Evolutionary conservation across 2,113 vertebrate species (phyloP).

Genomic region (Sturnus vulgaris): DNA sequence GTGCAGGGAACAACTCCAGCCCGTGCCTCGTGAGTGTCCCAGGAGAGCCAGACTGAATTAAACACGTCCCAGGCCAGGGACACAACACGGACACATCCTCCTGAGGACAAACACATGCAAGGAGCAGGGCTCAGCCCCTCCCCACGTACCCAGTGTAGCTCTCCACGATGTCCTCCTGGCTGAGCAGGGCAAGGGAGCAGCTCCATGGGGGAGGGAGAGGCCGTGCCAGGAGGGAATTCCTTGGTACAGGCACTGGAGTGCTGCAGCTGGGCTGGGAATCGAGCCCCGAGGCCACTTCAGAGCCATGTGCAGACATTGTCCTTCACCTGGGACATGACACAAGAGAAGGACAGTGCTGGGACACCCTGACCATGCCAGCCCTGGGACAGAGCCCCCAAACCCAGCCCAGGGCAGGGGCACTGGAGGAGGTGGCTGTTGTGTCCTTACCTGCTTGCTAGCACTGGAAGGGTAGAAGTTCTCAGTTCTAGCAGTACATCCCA

Average conservation of each 20-base stretch:
- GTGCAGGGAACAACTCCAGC: rapidly evolving
- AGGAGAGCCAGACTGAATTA: not conserved
- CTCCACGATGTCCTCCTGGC: not conserved
- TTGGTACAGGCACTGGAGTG: rapidly evolving
- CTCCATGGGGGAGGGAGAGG: rapidly evolving
- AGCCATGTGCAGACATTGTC: not conserved
- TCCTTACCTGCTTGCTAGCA: not conserved
- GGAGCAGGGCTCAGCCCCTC: not conserved
- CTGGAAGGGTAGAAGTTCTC: not conserved
- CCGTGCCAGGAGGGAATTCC: not conserved
- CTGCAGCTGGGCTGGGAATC: not conserved
- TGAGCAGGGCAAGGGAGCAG: not conserved
- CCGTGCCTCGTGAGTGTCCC: rapidly evolving
- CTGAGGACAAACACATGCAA: rapidly evolving
- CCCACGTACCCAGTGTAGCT: not conserved
- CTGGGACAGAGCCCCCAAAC: not conserved
- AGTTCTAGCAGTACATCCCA: not conserved
- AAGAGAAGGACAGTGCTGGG: not conserved
- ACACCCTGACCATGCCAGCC: rapidly evolving
- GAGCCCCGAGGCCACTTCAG: not conserved
- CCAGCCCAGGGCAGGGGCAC: not conserved
- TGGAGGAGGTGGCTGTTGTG: rapidly evolving
- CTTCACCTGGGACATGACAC: not conserved
- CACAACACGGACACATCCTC: rapidly evolving
- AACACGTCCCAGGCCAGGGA: too few relatives aligned